Evolutionary conservation across 2,797 vertebrate species (phyloP).

Genomic region (Ceryle rudis): DNA sequence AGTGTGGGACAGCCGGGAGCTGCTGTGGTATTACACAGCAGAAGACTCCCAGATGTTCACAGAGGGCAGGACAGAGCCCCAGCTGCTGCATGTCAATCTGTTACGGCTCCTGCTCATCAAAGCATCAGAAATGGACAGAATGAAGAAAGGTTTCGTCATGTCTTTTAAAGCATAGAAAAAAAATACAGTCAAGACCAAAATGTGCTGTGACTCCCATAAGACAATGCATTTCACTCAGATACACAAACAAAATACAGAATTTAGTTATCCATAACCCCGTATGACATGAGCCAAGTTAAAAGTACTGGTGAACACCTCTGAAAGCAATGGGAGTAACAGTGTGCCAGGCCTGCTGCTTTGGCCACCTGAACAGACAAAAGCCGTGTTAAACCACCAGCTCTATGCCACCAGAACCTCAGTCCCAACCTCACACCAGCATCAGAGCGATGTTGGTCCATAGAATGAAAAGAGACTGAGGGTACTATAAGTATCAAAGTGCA

Average conservation of each 20-base stretch:
- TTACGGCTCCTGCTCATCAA: neutral
- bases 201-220: neutral
- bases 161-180: neutral
- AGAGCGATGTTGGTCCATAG: rapidly evolving
- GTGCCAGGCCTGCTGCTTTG: neutral
- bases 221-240: neutral
- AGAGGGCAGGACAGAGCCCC: neutral
- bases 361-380: neutral
- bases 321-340: neutral
- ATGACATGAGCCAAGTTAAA: neutral
- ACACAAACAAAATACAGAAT: neutral
- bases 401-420: neutral
- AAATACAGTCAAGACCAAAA: neutral
- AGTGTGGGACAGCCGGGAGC: neutral
- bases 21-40: neutral
- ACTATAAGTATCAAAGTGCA: neutral
- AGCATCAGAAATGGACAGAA: neutral
- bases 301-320: neutral
- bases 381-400: neutral
- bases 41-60: neutral
- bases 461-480: neutral
- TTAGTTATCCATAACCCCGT: neutral
- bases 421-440: neutral
- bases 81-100: rapidly evolving
- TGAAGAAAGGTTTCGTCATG: neutral